Evolutionary conservation across 2,797 vertebrate species (phyloP).

Genomic region (Enteromius thamalakanensis): DNA sequence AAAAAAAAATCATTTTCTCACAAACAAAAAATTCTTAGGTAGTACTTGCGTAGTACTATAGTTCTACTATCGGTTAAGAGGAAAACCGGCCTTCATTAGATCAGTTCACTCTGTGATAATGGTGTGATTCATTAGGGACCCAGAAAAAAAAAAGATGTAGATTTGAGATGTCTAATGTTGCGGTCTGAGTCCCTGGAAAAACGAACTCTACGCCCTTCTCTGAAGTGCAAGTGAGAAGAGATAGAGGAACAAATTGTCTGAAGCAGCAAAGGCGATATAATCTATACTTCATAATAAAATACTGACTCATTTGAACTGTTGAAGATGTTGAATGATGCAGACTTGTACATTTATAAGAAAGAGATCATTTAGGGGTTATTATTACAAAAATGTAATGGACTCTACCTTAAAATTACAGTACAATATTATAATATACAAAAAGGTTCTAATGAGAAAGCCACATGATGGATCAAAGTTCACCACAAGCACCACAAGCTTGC

Average conservation of each 20-base stretch:
- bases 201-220: not conserved
- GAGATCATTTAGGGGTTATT: not conserved
- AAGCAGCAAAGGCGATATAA: not conserved
- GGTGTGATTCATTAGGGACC: constrained; percentile 9
- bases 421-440: not conserved
- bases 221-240: not conserved
- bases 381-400: not conserved
- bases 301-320: not conserved
- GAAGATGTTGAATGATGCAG: not conserved
- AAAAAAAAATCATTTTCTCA: too few species aligned
- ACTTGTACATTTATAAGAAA: not conserved
- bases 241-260: constrained; percentile 14
- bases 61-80: not conserved
- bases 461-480: not conserved
- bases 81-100: not conserved
- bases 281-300: not conserved
- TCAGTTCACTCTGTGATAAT: not conserved
- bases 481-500: not conserved
- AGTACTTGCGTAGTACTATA: not conserved
- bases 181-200: constrained; percentile 10
- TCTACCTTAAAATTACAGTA: not conserved
- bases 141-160: constrained; percentile 1
- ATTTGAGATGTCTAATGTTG: not conserved
- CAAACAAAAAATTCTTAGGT: too few species aligned
- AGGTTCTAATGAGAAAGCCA: not conserved